Conservation (phyloP, 2,113 vertebrate genomes). For the Boleophthalmus pectinirostris region DNA sequence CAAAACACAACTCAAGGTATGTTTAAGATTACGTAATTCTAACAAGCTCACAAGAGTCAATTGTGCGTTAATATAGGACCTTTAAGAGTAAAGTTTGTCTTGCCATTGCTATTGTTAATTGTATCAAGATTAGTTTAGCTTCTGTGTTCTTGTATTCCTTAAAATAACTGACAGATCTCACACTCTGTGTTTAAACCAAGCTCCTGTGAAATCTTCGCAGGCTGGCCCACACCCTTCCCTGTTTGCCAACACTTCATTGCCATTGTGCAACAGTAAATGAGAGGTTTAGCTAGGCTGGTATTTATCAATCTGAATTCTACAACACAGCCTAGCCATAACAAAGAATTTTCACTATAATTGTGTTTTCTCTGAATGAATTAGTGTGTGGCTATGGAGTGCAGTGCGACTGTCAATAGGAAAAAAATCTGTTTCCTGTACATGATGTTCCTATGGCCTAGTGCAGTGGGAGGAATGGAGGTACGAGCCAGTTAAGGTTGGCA, state of each 20-base stretch:
- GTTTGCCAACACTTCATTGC: constrained; percentile 54
- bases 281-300: constrained; percentile 7
- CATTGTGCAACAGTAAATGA: constrained; percentile 57
- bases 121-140: neutral
- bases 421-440: constrained; percentile 62
- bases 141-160: neutral
- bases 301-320: constrained; percentile 12
- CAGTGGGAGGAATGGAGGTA: constrained; percentile 53
- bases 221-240: constrained; percentile 47
- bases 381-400: constrained; percentile 26
- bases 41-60: too few species aligned
- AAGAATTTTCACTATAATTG: constrained; percentile 12
- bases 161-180: constrained; percentile 19
- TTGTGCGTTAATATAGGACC: too few species aligned
- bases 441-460: constrained; percentile 34
- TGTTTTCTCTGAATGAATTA: constrained; percentile 19
- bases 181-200: constrained; percentile 50
- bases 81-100: neutral
- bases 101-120: neutral
- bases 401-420: constrained; percentile 31
- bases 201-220: constrained; percentile 35
- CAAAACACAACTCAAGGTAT: too few species aligned
- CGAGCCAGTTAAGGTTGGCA: constrained; percentile 43
- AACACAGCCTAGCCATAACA: constrained; percentile 9
- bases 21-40: too few species aligned